phyloP scores from a whole-genome alignment of 2,113 vertebrate genomes.

The Ia io region DNA sequence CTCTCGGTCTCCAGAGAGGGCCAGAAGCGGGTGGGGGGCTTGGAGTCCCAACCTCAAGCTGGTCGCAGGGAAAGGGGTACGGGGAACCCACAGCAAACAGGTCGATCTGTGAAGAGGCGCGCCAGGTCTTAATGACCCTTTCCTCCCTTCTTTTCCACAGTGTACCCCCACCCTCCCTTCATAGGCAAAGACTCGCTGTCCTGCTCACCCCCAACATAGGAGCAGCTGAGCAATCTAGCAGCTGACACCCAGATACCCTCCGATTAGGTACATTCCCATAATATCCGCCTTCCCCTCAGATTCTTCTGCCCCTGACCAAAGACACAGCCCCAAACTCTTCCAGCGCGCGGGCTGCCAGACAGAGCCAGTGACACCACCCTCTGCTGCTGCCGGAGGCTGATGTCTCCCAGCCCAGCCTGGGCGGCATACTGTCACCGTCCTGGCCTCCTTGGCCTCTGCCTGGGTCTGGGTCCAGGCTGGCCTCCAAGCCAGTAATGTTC shows the following conservation, averaged over 20 bases:
- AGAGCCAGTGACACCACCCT: conserved; percentile 3
- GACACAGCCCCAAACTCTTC: conserved; percentile 3
- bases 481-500: neutral
- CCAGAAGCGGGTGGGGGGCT: neutral
- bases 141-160: neutral
- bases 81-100: neutral
- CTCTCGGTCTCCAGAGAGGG: neutral
- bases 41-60: neutral
- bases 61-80: neutral
- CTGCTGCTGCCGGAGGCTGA: neutral
- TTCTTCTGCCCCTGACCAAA: conserved; percentile 10
- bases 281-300: neutral
- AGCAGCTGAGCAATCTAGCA: conserved; percentile 45
- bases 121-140: conserved; percentile 35
- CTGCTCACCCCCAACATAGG: conserved; percentile 5
- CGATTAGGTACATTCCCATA: neutral
- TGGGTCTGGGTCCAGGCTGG: neutral
- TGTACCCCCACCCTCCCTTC: conserved; percentile 61
- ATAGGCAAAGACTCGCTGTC: conserved; percentile 65
- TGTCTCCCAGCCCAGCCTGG: neutral
- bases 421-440: conserved; percentile 18
- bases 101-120: neutral
- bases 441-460: neutral
- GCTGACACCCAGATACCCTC: conserved; percentile 48
- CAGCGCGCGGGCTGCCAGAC: neutral